phyloP scores from a whole-genome alignment of 2,888 invertebrate genomes.

The Serripes groenlandicus region DNA sequence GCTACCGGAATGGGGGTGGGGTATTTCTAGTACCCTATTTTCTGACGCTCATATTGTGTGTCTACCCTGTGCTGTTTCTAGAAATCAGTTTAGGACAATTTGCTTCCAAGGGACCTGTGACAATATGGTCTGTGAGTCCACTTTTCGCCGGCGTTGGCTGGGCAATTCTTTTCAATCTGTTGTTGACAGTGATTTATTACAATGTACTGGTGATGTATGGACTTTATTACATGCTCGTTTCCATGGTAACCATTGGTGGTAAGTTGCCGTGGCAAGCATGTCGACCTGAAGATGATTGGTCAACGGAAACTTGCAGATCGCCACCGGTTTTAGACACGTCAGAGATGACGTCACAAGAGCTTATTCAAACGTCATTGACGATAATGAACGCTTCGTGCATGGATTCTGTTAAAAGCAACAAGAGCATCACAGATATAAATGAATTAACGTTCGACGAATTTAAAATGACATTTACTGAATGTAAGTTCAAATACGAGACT shows the following conservation, averaged over 20 bases:
- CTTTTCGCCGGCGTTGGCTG: constrained; percentile 46
- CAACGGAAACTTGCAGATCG: constrained; percentile 24
- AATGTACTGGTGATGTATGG: constrained; percentile 40
- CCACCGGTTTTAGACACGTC: constrained; percentile 14
- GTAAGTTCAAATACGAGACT: constrained; percentile 1
- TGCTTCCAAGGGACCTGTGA: constrained; percentile 36
- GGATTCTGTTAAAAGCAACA: not conserved
- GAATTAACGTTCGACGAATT: not conserved
- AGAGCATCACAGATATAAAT: not conserved
- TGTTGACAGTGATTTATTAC: constrained; percentile 49
- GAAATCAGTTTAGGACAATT: constrained; percentile 48
- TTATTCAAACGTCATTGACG: not conserved
- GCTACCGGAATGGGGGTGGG: constrained; percentile 44
- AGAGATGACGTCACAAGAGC: not conserved
- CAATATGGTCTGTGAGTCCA: constrained; percentile 38
- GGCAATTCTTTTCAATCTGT: constrained; percentile 31
- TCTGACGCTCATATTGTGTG: constrained; percentile 23
- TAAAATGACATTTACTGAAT: not conserved
- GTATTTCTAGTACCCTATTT: constrained; percentile 45
- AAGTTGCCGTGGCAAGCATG: constrained; percentile 41
- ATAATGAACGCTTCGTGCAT: constrained; percentile 23
- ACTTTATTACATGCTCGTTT: constrained; percentile 38
- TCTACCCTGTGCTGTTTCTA: constrained; percentile 36
- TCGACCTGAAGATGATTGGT: constrained; percentile 15
- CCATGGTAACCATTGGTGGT: constrained; percentile 46